Evolutionary conservation across 2,113 vertebrate genomes (phyloP).

Genomic region (Columba livia): DNA sequence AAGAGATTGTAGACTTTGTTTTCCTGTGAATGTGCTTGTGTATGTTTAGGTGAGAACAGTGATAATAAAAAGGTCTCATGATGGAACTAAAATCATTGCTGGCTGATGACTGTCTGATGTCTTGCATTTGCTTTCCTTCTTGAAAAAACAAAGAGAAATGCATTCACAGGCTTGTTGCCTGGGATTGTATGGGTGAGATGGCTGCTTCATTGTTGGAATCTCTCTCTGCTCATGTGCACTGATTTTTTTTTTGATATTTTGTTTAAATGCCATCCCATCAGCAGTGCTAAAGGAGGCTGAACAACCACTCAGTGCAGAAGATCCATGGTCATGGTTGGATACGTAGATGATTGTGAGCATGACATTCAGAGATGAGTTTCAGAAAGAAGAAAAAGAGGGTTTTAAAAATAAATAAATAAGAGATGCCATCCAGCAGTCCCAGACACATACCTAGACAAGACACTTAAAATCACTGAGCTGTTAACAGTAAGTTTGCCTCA

Average conservation of each 20-base stretch:
- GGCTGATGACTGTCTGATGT: background rate
- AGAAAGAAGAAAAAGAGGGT: constrained; percentile 11
- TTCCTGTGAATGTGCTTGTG: background rate
- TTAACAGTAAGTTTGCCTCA: constrained; percentile 22
- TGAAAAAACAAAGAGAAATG: background rate
- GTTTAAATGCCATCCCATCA: constrained; percentile 54
- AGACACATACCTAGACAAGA: background rate
- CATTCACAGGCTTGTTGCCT: background rate
- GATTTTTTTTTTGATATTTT: background rate
- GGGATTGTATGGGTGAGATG: background rate
- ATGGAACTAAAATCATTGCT: background rate
- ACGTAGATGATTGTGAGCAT: background rate
- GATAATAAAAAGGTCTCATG: background rate
- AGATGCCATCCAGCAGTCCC: background rate
- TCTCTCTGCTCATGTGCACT: background rate
- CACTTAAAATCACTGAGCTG: constrained; percentile 55
- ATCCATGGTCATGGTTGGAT: constrained; percentile 29
- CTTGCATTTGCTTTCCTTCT: background rate
- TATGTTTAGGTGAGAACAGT: background rate
- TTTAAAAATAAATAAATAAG: constrained; percentile 29
- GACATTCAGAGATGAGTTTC: constrained; percentile 58
- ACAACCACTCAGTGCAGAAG: background rate
- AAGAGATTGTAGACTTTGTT: background rate
- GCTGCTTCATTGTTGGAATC: background rate
- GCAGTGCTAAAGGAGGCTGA: constrained; percentile 43